A percentile compares a stretch with the other conserved stretches of the same genome.
Conservation (phyloP, 30 jellyfish, hydroid and myxozoan genomes). For the Aurelia aurita region DNA sequence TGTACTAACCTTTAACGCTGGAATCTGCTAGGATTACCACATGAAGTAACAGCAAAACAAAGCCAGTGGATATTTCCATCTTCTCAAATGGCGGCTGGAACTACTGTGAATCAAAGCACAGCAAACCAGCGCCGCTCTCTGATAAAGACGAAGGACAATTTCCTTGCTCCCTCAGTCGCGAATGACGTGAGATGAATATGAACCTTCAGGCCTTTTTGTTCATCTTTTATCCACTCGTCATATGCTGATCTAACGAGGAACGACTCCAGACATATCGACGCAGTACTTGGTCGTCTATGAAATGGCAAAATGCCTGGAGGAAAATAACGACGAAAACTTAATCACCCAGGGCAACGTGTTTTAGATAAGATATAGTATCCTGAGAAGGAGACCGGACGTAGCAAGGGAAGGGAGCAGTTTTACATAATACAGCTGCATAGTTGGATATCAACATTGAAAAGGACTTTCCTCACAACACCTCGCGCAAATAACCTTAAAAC, state of each 20-base stretch:
- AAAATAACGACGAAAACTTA: constrained; percentile 42
- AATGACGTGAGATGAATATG: neutral
- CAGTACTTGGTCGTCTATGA: constrained; percentile 56
- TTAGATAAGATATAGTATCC: constrained; percentile 29
- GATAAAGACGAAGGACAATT: too few relatives aligned
- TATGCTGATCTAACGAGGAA: constrained; percentile 42
- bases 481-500: too few relatives aligned
- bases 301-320: constrained; percentile 75
- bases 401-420: constrained; percentile 62
- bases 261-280: constrained; percentile 42
- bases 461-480: neutral
- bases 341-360: constrained; percentile 64
- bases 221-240: constrained; percentile 45
- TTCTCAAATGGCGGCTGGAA: constrained; percentile 21
- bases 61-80: constrained; percentile 23
- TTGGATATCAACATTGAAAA: constrained; percentile 35
- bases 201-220: constrained; percentile 59
- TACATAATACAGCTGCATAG: constrained; percentile 17
- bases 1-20: too few relatives aligned
- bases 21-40: too few relatives aligned
- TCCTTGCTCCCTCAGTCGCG: too few relatives aligned
- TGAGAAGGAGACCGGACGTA: constrained; percentile 73
- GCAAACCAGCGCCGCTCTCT: neutral
- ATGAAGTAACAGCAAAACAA: constrained; percentile 21
- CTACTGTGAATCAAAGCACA: neutral